Base-by-base conservation (phyloP, 2,113 vertebrate species). In the Stegostoma tigrinum region DNA sequence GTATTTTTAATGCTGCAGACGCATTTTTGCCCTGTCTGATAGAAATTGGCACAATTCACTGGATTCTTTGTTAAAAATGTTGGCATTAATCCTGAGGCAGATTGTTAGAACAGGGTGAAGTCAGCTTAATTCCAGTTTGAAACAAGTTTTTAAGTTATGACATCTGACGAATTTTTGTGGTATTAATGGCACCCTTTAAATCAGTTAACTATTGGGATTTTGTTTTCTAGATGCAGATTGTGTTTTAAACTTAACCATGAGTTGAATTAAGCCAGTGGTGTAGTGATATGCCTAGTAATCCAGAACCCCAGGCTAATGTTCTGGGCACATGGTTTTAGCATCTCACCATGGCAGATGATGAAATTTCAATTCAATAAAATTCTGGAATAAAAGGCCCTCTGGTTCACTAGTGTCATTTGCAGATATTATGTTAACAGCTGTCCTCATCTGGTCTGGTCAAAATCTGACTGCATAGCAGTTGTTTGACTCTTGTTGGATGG, bases 21-120 rank as follows among this genome's bases (percentile, higher is more conserved):
- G 67, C 42, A 48, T 95, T 34, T 70, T 95, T 70, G 34, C n/a
- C 38, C 27, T 42, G 42, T 2, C 94, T 75, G 94, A 45, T n/a
- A 75, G 27, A 70, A 93, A n/a, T 70, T 95, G 94, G 42, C 94
- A 70, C 68, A 19, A 45, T 94, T 70, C 93, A 48, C 67, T 17
- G 94, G 45, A 95, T 95, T 95, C 38, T 75, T 95, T 95, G 93
- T 93, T 66, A 93, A 93, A 66, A 95, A 72, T 95, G 68, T 95
- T 72, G 68, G 67, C 89, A 67, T 66, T 93, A 38, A 38, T 93
- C 61, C 89, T 93, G 5, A 38, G 61, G 67, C 61, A 34, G 68
- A 95, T 72, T 95, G 38, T 72, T 45, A 95, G 42, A 17, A 48
- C 45, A 45, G 94, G 30, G 24, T 72, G 68, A 72, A 72, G 94